Evolutionary conservation across 2,888 invertebrate species (phyloP).

Genomic region (Fabriciana adippe): DNA sequence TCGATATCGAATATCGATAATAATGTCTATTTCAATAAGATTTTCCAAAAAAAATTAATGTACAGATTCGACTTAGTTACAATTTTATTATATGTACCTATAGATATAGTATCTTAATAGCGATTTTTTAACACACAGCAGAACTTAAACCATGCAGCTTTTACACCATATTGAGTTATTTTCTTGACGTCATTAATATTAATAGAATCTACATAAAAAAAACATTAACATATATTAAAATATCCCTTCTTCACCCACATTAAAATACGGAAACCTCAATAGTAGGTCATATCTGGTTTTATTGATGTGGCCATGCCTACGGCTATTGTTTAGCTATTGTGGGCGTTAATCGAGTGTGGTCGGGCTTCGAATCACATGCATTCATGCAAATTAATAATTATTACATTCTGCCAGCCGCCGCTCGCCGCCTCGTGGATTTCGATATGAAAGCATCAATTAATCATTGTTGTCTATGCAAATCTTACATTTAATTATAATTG

Average conservation of each 20-base stretch:
- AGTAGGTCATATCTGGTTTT: constrained; percentile 18
- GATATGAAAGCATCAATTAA: constrained; percentile 26
- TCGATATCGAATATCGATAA: no score
- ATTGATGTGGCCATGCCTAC: constrained; percentile 10
- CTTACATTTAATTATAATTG: constrained; percentile 1
- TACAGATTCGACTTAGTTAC: no score
- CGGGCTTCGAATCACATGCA: constrained; percentile 33
- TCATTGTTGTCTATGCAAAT: constrained; percentile 8
- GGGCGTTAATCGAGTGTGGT: constrained; percentile 33
- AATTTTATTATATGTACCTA: no score
- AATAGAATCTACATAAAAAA: background rate
- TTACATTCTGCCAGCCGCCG: constrained; percentile 24
- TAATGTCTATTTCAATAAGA: no score
- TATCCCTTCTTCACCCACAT: background rate
- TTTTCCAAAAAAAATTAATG: no score
- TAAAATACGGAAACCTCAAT: constrained; percentile 17
- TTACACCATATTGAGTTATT: no score
- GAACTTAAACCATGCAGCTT: no score
- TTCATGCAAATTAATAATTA: constrained; percentile 38
- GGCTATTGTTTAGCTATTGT: constrained; percentile 30
- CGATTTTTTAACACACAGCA: no score
- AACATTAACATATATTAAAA: background rate
- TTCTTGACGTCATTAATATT: no score
- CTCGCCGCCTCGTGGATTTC: constrained; percentile 18
- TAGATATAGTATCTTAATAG: no score